Evolutionary conservation across 2,888 invertebrate species (phyloP).

Genomic region (Xanthia icteritia): DNA sequence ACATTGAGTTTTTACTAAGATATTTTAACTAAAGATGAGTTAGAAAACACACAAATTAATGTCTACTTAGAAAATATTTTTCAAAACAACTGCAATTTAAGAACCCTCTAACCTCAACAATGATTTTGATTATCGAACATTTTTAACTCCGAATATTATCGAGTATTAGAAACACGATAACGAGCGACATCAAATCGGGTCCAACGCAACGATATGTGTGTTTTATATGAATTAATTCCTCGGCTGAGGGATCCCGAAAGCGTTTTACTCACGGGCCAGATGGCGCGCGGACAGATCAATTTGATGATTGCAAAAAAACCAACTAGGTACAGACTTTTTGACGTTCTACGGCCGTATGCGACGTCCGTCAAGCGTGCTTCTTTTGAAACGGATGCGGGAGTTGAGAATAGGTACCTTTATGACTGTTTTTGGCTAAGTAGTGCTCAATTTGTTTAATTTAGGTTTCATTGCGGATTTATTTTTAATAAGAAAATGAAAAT

Average conservation of each 20-base stretch:
- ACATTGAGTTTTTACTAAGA: neutral
- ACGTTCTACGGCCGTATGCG: conserved; percentile 79
- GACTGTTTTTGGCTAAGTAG: conserved; percentile 62
- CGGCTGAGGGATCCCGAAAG: conserved; percentile 87
- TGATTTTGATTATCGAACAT: neutral
- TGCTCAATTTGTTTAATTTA: conserved; percentile 37
- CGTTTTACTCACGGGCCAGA: conserved; percentile 89
- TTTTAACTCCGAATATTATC: conserved; percentile 14
- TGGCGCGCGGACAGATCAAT: conserved; percentile 90
- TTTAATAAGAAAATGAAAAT: neutral
- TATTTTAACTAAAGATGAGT: neutral
- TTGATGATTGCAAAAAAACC: conserved; percentile 89
- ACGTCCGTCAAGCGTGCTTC: conserved; percentile 72
- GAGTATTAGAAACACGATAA: conserved; percentile 59
- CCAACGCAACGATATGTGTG: conserved; percentile 81
- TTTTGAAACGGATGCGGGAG: conserved; percentile 72
- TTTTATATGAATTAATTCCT: conserved; percentile 90
- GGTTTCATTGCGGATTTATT: conserved; percentile 12
- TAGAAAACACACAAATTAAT: neutral
- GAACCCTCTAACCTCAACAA: neutral
- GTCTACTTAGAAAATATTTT: neutral
- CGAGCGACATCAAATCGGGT: conserved; percentile 68
- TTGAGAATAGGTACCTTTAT: conserved; percentile 58
- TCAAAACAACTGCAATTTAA: neutral
- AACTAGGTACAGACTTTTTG: conserved; percentile 82